Base-by-base conservation (phyloP, 2,888 invertebrate species). In the Sphaerophoria rueppellii region DNA sequence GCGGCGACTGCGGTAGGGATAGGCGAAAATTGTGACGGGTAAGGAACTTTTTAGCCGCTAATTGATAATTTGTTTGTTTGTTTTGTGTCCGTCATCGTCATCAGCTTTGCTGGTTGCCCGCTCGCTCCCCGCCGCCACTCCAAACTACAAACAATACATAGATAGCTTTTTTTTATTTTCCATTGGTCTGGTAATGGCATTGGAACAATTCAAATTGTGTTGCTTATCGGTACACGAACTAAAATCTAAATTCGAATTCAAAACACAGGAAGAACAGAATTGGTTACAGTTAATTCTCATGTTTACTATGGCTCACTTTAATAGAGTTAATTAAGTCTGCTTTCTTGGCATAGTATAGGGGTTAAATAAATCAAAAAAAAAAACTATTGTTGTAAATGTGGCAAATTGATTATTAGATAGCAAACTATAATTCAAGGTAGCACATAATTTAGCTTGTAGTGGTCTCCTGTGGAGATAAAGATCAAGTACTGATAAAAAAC, bases 21-120 rank as follows among this genome's bases (percentile, higher is more conserved):
- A 55, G 55, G 4, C 40, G 40, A 40, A 6, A 2, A 24, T 24
- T 24, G 24, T 71, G 50, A 67, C 67, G 65, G 72, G 70, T 58
- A 81, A 77, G 58, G 63, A 85, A 77, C 63, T 61, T 81, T 77
- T 72, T 69, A n/a, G 72, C 72, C 76, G 50, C 76, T 81, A 85
- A 85, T 85, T 85, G 85, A 76, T 65, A 43, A 83, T 76, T 79
- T 78, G 57, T 70, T 57, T 55, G 57, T 70, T 79, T 78, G 71
- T 74, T 40, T 40, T 6, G 6, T 1, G 57, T 14, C 70, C 46
- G 71, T 55, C 48, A 71, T 52, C 43, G 32, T 43, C 24, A 74
- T 50, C n/a, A 58, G 40, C 55, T 43, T 11, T 9, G 43, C 2
- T 4, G 43, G 11, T 43, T 12, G 12, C 43, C 40, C 7, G 1